Base-by-base conservation (phyloP, 2,797 vertebrate genomes). In the Parauchenoglanis ngamensis region DNA sequence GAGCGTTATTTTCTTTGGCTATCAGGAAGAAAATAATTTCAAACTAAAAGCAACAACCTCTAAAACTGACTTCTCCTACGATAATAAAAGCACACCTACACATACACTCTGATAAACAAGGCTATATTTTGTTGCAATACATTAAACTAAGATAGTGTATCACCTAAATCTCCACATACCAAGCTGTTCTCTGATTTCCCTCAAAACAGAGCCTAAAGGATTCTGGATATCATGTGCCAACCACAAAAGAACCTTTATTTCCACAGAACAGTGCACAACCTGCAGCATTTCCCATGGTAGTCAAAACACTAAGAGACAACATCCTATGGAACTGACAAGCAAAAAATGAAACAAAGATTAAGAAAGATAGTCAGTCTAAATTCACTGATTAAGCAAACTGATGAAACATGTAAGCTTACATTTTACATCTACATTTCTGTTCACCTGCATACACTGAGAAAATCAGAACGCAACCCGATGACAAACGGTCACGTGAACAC, bases 281-380 rank as follows among this genome's bases (percentile, higher is more conserved):
- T 73, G 54, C 21, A 61, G 35, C 67, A 73, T 82, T 79, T 73
- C 23, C 1, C n/a, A 56, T 28, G 80, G 44, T 49, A 76, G n/a
- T 40, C 77, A 88, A 88, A 85, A 88, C 52, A 56, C n/a, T 57
- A 31, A 83, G 52, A 81, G 19, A 44, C 17, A 21, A 57, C 17
- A 44, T 19, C 56, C 15, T 75, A 46, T 49, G 25, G 44, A 65
- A 19, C 7, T 15, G 11, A 65, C 40, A 65, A 19, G 7, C 35
- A 78, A 35, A 57, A 56, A 8, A n/a, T 63, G 2, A 46, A n/a
- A 25, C 21, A 3, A 10, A 52, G 44, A 61, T 21, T 35, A 35
- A 17, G 28, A 12, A 4, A 54, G 68, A 28, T 17, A 54, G 46
- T 61, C 21, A 54, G 31, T 21, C 10, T 19, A n/a, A 40, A 54